Percentiles rank a stretch among this genome's conserved stretches.
Evolutionary conservation across 1,140 invertebrate species (phyloP).

Genomic region (Ceratina australensis): DNA sequence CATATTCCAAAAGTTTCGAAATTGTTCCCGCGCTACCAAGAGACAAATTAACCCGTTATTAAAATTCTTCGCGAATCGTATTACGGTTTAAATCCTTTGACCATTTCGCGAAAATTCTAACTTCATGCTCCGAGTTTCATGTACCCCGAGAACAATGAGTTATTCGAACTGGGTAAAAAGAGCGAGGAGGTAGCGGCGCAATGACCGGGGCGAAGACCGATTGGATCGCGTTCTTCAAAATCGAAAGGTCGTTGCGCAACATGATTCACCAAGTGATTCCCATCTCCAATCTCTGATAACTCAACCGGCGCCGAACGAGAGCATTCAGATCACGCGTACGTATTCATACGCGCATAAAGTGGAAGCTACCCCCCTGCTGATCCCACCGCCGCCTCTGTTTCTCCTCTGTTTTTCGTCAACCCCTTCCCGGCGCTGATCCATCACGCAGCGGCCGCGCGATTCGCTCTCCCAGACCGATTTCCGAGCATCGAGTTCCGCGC

Average conservation of each 20-base stretch:
- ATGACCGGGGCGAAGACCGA: constrained; percentile 15
- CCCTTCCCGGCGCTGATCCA: not conserved
- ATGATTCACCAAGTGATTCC: constrained; percentile 53
- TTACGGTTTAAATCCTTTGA: not conserved
- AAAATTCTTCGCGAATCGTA: not conserved
- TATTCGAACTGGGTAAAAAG: not conserved
- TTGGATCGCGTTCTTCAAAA: constrained; percentile 31
- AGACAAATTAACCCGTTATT: not conserved
- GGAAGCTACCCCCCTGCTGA: constrained; percentile 52
- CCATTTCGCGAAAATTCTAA: not conserved
- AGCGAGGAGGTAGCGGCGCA: not conserved
- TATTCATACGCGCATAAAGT: constrained; percentile 72
- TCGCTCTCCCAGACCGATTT: constrained; percentile 35
- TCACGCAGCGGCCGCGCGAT: not conserved
- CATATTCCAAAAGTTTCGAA: constrained; percentile 5
- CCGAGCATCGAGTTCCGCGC: constrained; percentile 16
- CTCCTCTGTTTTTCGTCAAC: not conserved
- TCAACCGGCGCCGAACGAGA: not conserved
- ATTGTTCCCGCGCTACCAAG: too few species aligned
- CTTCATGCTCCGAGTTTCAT: too few species aligned
- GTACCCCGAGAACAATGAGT: not conserved
- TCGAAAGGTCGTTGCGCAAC: constrained; percentile 35
- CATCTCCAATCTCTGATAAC: constrained; percentile 53
- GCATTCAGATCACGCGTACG: constrained; percentile 67
- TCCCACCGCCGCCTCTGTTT: not conserved